Percentiles rank a stretch among this genome's conserved stretches.
Evolutionary conservation across 2,113 vertebrate genomes (phyloP).

Genomic region (Neopipo cinnamomea): DNA sequence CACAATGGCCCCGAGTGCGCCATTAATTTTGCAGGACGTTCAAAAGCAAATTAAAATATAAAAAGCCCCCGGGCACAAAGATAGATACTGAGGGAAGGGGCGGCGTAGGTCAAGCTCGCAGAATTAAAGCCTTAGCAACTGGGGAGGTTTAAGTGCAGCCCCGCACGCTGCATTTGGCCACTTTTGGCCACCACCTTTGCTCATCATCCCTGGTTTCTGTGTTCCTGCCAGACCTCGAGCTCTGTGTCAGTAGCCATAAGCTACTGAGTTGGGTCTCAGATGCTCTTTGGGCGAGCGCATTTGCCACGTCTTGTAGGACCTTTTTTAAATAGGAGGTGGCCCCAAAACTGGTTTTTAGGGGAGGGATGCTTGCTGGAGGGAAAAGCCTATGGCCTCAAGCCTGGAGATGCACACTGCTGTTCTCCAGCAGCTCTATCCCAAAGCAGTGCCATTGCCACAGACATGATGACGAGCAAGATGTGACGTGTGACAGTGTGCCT

Average conservation of each 20-base stretch:
- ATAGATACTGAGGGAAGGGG: constrained; percentile 46
- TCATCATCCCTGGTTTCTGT: rapidly evolving
- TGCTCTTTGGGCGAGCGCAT: rapidly evolving
- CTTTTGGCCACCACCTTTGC: not conserved
- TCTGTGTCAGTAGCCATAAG: not conserved
- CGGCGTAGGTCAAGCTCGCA: constrained; percentile 17
- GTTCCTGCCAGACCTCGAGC: not conserved
- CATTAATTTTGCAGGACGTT: constrained; percentile 69
- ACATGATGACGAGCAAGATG: not conserved
- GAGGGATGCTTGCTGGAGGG: not conserved
- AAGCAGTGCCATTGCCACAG: rapidly evolving
- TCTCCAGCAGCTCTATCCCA: not conserved
- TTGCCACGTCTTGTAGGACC: no score
- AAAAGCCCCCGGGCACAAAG: constrained; percentile 69
- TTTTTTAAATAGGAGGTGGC: not conserved
- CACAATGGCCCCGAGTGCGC: constrained; percentile 64
- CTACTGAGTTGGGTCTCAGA: not conserved
- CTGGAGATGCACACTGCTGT: rapidly evolving
- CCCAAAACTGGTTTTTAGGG: not conserved
- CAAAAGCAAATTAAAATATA: constrained; percentile 76
- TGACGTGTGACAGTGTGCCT: rapidly evolving
- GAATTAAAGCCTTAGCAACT: constrained; percentile 47
- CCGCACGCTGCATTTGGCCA: not conserved
- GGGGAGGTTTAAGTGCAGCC: not conserved
- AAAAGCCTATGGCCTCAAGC: not conserved